phyloP scores from a whole-genome alignment of 2,888 invertebrate genomes.

The Frankliniella intonsa region DNA sequence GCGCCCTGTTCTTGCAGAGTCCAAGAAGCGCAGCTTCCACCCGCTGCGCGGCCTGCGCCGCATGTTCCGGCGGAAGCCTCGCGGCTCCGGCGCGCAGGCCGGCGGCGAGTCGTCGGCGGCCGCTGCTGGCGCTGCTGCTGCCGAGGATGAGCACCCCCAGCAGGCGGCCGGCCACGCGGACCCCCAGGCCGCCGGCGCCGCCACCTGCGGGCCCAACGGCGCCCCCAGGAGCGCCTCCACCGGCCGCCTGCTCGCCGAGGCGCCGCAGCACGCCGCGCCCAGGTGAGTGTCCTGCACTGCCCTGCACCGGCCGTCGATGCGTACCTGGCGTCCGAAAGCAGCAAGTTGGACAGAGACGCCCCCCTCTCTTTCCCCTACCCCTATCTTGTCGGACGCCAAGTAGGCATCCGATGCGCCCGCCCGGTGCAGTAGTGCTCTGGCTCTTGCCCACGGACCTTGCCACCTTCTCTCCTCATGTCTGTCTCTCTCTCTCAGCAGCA shows the following conservation, averaged over 20 bases:
- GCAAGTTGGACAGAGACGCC: too few relatives aligned
- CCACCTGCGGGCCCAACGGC: background rate
- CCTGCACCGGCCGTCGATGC: too few relatives aligned
- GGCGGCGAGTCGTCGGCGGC: conserved; percentile 45
- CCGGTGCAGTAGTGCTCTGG: too few relatives aligned
- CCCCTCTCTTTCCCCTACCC: too few relatives aligned
- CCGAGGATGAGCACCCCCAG: conserved; percentile 9
- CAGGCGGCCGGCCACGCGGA: background rate
- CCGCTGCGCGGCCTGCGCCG: conserved; percentile 61
- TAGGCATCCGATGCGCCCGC: too few relatives aligned
- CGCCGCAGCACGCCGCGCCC: background rate
- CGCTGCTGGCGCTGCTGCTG: conserved; percentile 47
- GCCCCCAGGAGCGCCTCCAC: conserved; percentile 35
- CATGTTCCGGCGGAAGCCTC: conserved; percentile 60
- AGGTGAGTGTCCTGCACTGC: background rate
- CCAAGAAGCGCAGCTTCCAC: conserved; percentile 58
- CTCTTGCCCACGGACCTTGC: too few relatives aligned
- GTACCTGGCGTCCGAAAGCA: too few relatives aligned
- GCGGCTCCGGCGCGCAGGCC: conserved; percentile 48
- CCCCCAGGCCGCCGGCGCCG: background rate
- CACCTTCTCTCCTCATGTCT: background rate
- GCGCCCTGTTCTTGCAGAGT: conserved; percentile 44
- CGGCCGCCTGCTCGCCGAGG: conserved; percentile 31
- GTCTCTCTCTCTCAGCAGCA: conserved; percentile 41
- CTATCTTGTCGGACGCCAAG: too few relatives aligned